These are phyloP conservation scores for Bradypodion pumilum DNA, from an alignment of 2,797 vertebrate species.

Conservation along the genomic window DNA sequence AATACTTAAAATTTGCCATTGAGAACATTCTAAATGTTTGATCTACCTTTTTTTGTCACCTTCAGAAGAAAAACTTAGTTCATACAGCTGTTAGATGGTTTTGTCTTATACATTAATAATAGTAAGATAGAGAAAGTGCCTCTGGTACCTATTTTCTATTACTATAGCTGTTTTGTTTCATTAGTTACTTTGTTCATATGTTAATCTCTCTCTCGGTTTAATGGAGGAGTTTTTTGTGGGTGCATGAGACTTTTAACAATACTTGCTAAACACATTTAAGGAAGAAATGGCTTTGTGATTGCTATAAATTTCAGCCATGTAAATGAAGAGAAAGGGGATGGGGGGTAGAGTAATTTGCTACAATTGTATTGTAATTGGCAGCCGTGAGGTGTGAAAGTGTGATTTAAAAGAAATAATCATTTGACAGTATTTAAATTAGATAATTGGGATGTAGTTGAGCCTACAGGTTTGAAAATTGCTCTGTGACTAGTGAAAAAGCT, in stretches of 20 bases:
- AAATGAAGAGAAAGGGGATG: conserved; percentile 70
- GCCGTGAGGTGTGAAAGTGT: conserved; percentile 65
- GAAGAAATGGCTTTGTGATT: conserved; percentile 75
- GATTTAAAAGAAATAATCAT: conserved; percentile 71
- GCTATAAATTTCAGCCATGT: conserved; percentile 73
- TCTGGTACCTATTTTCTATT: conserved; percentile 10
- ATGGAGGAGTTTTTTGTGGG: conserved; percentile 71
- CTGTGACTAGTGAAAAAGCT: conserved; percentile 34
- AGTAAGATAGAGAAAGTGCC: too few relatives aligned
- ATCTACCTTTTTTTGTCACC: not conserved
- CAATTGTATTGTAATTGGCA: conserved; percentile 66
- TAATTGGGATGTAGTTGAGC: conserved; percentile 67
- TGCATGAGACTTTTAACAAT: conserved; percentile 57
- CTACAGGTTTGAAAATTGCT: conserved; percentile 39
- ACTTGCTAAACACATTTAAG: conserved; percentile 62
- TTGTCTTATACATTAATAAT: too few relatives aligned
- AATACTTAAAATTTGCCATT: not conserved
- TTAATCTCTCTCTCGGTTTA: conserved; percentile 59
- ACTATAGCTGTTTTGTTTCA: conserved; percentile 16
- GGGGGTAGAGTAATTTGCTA: conserved; percentile 68
- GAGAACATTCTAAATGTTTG: accelerated
- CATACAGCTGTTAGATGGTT: accelerated
- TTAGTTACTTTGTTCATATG: conserved; percentile 1
- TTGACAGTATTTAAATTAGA: conserved; percentile 67
- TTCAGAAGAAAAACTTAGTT: conserved; percentile 5